Conservation (phyloP, 2,113 vertebrate species). For the Corydoras maculifer region DNA sequence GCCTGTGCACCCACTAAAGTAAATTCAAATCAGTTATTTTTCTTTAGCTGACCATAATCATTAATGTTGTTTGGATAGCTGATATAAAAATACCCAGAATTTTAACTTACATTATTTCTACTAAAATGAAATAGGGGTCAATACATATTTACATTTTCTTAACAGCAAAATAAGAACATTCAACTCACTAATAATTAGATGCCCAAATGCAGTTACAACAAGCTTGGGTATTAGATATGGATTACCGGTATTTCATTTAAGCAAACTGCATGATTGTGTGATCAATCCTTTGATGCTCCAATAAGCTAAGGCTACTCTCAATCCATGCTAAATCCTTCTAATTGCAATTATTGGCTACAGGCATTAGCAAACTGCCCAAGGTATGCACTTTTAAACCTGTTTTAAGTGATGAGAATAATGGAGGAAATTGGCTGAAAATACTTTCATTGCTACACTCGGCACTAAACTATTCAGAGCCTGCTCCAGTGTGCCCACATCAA, state of each 20-base stretch:
- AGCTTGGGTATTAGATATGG: constrained; percentile 3
- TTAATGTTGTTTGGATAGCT: background rate
- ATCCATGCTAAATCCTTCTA: constrained; percentile 15
- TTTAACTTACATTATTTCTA: no score
- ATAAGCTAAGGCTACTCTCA: background rate
- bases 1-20: constrained; percentile 27
- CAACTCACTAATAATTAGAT: background rate
- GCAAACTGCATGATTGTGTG: background rate
- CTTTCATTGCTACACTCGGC: no score
- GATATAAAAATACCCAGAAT: no score
- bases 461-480: no score
- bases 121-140: no score
- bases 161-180: no score
- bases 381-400: constrained; percentile 35
- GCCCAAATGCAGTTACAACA: constrained; percentile 3
- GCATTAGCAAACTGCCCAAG: constrained; percentile 24
- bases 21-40: constrained; percentile 14
- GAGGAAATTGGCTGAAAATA: constrained; percentile 23
- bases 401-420: constrained; percentile 31
- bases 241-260: constrained; percentile 17
- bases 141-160: no score
- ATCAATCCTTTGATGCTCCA: constrained; percentile 4
- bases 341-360: constrained; percentile 26
- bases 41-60: background rate
- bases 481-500: no score